Conservation (phyloP, 2,113 vertebrate genomes). For the Bombycilla garrulus region DNA sequence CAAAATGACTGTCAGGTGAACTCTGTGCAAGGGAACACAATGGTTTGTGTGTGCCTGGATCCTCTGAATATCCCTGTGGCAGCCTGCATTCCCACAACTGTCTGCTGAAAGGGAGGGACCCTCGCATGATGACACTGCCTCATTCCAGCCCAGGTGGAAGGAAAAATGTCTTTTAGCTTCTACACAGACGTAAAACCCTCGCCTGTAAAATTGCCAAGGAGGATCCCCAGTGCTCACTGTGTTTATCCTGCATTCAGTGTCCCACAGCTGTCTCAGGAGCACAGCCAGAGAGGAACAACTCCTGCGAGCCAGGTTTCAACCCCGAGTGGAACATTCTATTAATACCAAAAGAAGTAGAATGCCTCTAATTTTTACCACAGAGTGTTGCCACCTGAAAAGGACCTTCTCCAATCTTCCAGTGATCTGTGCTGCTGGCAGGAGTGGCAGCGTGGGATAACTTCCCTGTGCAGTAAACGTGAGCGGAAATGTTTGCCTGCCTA, state of each 20-base stretch:
- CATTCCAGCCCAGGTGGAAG: background rate
- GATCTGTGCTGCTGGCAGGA: background rate
- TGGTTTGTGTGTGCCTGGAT: background rate
- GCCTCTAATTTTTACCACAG: background rate
- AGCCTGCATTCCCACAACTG: background rate
- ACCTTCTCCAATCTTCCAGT: background rate
- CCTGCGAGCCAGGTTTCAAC: background rate
- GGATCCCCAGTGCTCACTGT: background rate
- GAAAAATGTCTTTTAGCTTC: background rate
- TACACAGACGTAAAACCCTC: background rate
- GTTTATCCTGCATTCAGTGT: background rate
- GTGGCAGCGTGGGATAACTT: background rate
- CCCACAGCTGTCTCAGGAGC: background rate
- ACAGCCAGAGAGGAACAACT: background rate
- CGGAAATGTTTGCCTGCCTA: background rate
- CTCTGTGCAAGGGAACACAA: background rate
- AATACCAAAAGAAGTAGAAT: background rate
- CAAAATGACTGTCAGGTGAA: slow-evolving; percentile 46
- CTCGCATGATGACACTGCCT: background rate
- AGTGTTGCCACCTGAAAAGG: background rate
- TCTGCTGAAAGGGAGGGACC: background rate
- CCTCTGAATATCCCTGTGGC: background rate
- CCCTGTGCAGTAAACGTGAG: background rate
- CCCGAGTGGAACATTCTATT: background rate
- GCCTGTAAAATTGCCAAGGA: background rate